Evolutionary conservation across 2,113 vertebrate species (phyloP).

Genomic region (Python bivittatus): DNA sequence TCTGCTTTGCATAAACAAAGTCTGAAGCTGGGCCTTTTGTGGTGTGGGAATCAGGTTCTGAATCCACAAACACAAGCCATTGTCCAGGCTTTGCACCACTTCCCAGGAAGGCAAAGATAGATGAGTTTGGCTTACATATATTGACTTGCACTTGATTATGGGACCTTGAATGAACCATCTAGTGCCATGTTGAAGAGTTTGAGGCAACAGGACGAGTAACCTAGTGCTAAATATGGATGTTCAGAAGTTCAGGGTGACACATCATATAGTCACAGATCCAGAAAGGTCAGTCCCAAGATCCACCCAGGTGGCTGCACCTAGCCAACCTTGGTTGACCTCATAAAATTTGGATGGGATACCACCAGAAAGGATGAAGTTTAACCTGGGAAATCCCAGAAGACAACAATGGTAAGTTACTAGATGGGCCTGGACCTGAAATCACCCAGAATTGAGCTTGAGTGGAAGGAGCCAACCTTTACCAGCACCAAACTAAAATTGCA

Average conservation of each 20-base stretch:
- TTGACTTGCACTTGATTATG: neutral
- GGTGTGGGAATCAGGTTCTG: neutral
- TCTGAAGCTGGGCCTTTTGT: neutral
- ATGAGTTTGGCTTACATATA: neutral
- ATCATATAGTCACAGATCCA: neutral
- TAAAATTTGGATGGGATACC: neutral
- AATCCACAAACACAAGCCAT: neutral
- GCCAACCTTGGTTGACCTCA: neutral
- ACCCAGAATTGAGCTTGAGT: neutral
- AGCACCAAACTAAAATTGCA: neutral
- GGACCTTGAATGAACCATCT: neutral
- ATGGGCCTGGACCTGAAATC: neutral
- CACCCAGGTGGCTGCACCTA: neutral
- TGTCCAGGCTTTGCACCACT: neutral
- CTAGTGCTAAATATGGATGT: no score
- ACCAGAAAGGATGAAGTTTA: neutral
- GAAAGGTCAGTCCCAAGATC: neutral
- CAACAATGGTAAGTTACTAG: neutral
- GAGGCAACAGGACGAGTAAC: neutral
- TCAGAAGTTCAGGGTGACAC: neutral
- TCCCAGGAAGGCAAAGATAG: neutral
- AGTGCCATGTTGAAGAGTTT: neutral
- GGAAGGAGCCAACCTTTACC: neutral
- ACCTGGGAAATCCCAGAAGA: neutral
- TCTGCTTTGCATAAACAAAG: neutral